Evolutionary conservation across 2,113 vertebrate genomes (phyloP), one percentile per base, ranked within the genome.

Genomic region (Proteles cristata): DNA sequence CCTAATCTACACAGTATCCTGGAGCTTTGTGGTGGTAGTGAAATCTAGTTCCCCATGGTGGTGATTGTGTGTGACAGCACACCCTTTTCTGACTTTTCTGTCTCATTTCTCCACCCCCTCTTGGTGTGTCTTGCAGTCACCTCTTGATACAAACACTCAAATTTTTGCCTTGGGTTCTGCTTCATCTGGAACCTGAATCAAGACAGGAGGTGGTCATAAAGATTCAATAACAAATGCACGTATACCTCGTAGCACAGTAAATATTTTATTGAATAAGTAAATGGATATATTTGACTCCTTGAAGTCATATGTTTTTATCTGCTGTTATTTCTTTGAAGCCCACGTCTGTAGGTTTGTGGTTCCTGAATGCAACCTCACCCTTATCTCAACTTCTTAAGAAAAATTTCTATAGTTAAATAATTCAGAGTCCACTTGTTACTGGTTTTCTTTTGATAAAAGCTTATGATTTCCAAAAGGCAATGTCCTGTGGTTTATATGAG

Each of bases 331-430:
- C 43, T 79, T 93, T 77, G 15, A 80, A 14, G 82, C 3, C 45
- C 4, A 23, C 43, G 39, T 94, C 17, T 94, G 25, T 33, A 74
- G 88, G 85, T 94, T 43, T 84, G 43, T 83, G 61, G 35, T 39
- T 94, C 19, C 76, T 88, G 23, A 90, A 48, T 79, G 80, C n/a
- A 84, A 55, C 39, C 79, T 87, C 53, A 31, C 33, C 33, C 11
- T 96, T 61, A 7, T 87, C 33, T 97, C 83, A 95, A 68, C 86
- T 90, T 53, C 90, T 53, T 89, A 84, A 82, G 45, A 92, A 26
- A 7, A 73, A 50, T 50, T 77, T 77, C 25, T 87, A 33, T 58
- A 43, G 58, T 76, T 92, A 82, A 90, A 53, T 93, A 80, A 95
- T 71, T 90, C n/a, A 96, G 87, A 69, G 73, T 71, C 84, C 79